phyloP scores from a whole-genome alignment of 1,140 invertebrate species.

The Varroa destructor region DNA sequence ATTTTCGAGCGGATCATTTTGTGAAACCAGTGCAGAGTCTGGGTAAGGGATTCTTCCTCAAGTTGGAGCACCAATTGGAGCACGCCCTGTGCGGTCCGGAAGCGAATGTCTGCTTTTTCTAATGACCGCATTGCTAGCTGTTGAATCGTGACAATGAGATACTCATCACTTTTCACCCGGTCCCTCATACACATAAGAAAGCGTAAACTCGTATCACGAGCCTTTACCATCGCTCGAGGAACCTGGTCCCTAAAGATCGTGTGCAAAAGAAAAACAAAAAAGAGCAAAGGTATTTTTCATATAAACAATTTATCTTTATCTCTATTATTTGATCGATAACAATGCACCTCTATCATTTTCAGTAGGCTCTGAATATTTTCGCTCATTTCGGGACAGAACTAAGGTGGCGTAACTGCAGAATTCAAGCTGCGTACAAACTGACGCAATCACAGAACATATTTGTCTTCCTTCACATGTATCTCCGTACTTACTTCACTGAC shows the following conservation, averaged over 20 bases:
- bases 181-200: constrained; percentile 1
- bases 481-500: not conserved
- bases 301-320: not conserved
- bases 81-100: constrained; percentile 3
- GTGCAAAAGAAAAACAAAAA: not conserved
- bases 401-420: too few relatives aligned
- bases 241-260: constrained; percentile 6
- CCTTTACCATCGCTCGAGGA: not conserved
- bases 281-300: not conserved
- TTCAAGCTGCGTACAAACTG: too few relatives aligned
- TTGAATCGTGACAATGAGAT: constrained; percentile 8
- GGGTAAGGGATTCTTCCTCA: not conserved
- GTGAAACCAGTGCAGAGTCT: constrained; percentile 6
- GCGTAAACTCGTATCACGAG: not conserved
- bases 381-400: too few relatives aligned
- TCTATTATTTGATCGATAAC: not conserved
- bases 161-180: not conserved
- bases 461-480: not conserved
- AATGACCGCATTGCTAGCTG: constrained; percentile 2
- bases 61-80: constrained; percentile 2
- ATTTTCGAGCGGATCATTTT: not conserved
- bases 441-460: not conserved
- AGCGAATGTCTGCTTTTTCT: constrained; percentile 11
- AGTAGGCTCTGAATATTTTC: too few relatives aligned
- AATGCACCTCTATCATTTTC: too few relatives aligned